These are phyloP conservation scores for Lasioglossum calceatum DNA, from an alignment of 2,888 invertebrate species.

Conservation along the genomic window DNA sequence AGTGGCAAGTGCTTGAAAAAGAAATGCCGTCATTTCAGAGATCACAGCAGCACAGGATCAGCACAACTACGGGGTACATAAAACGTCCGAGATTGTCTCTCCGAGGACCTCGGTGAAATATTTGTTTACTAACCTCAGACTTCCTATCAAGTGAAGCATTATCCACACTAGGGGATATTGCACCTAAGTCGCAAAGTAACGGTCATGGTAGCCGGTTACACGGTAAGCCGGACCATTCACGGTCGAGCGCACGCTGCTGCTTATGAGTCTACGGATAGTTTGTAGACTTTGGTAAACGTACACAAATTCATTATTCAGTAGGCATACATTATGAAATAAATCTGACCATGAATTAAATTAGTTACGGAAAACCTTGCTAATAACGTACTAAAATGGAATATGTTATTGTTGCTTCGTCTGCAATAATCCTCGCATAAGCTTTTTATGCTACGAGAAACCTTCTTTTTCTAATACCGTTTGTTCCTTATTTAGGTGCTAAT, in stretches of 20 bases:
- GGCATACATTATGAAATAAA: background rate
- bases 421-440: background rate
- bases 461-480: background rate
- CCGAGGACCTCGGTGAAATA: background rate
- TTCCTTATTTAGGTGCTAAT: background rate
- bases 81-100: background rate
- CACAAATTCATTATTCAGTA: background rate
- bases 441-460: background rate
- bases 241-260: background rate
- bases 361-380: background rate
- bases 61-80: background rate
- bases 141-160: background rate
- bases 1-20: background rate
- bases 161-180: constrained; percentile 22
- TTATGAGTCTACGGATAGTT: background rate
- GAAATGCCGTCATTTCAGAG: background rate
- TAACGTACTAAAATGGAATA: background rate
- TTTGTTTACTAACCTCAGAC: constrained; percentile 26
- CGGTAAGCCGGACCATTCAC: constrained; percentile 19
- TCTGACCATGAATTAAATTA: background rate
- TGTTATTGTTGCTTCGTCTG: background rate
- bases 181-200: constrained; percentile 23
- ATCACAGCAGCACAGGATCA: background rate
- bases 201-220: background rate
- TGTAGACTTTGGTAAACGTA: background rate